phyloP scores from a whole-genome alignment of 2,888 invertebrate species.

The Melinaea marsaeus region DNA sequence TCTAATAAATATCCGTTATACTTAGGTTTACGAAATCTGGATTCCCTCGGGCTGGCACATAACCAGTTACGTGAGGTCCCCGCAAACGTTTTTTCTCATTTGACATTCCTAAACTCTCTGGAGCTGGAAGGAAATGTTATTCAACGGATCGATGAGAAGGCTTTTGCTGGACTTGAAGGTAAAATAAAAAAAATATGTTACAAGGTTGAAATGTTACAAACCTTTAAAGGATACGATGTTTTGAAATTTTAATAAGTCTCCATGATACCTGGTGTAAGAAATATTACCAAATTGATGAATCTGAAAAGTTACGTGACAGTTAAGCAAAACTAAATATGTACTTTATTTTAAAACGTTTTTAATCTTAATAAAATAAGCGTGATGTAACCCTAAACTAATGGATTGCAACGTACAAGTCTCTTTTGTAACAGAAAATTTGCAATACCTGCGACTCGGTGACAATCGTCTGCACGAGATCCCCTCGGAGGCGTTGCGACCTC shows the following conservation, averaged over 20 bases:
- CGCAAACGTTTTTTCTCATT: conserved; percentile 88
- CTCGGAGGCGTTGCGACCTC: conserved; percentile 87
- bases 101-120: conserved; percentile 88
- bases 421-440: conserved; percentile 85
- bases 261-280: too few species aligned
- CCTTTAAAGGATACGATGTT: too few species aligned
- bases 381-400: too few species aligned
- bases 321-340: too few species aligned
- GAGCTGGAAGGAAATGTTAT: conserved; percentile 93
- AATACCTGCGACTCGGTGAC: conserved; percentile 92
- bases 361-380: too few species aligned
- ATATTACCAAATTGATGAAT: too few species aligned
- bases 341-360: too few species aligned
- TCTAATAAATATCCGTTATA: conserved; percentile 11
- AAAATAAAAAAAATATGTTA: conserved; percentile 35
- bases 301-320: too few species aligned
- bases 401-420: too few species aligned
- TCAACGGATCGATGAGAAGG: conserved; percentile 87
- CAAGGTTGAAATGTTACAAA: too few species aligned
- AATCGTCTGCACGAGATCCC: conserved; percentile 92
- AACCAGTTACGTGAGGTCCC: conserved; percentile 89
- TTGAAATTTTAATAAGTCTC: too few species aligned
- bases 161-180: conserved; percentile 94
- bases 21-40: conserved; percentile 86
- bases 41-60: conserved; percentile 90